Evolutionary conservation across 2,113 vertebrate genomes (phyloP).

Genomic region (Psittacus erithacus): DNA sequence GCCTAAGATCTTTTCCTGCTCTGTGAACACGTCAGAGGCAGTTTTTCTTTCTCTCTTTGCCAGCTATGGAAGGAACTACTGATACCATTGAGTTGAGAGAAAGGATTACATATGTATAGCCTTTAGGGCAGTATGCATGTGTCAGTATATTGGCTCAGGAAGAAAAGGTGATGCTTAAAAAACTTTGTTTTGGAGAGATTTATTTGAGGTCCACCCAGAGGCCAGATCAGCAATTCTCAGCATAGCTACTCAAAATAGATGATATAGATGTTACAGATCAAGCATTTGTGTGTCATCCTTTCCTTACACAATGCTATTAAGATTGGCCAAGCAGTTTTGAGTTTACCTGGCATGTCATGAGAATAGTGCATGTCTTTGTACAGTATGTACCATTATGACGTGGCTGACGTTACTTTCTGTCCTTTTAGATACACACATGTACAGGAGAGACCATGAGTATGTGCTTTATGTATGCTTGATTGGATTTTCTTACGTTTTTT

Average conservation of each 20-base stretch:
- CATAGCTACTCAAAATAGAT: fast-evolving
- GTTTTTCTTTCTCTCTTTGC: neutral
- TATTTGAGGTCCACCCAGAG: neutral
- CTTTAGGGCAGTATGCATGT: neutral
- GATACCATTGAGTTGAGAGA: neutral
- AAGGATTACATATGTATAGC: neutral
- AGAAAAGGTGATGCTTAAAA: neutral
- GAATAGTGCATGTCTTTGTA: neutral
- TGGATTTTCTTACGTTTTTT: neutral
- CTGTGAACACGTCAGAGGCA: neutral
- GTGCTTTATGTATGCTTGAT: neutral
- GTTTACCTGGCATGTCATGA: neutral
- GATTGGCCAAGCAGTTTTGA: neutral
- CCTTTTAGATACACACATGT: fast-evolving
- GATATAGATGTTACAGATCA: neutral
- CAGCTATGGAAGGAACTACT: neutral
- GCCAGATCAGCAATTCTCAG: neutral
- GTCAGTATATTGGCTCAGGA: neutral
- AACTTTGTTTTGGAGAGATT: neutral
- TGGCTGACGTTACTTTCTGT: neutral
- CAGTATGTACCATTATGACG: neutral
- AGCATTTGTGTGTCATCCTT: neutral
- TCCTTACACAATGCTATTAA: neutral
- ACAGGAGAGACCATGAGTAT: neutral
- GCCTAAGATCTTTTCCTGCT: neutral